These are phyloP conservation scores for Nematostella vectensis DNA, from an alignment of 92 coral and sea anemone species.

Conservation along the genomic window DNA sequence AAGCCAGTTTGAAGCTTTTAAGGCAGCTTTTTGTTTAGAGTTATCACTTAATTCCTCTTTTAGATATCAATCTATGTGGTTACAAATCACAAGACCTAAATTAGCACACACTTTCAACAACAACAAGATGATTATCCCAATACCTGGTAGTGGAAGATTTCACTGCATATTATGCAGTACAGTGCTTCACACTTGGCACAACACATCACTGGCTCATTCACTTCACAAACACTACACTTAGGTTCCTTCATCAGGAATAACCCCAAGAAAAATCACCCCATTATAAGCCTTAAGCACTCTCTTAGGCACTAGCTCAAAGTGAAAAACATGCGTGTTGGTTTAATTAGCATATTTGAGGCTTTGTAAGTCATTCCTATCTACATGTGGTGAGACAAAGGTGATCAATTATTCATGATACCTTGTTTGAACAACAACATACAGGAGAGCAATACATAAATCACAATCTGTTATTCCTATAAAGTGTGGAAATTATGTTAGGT, in stretches of 20 bases:
- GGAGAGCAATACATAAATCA: too few relatives aligned
- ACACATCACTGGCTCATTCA: slow-evolving; percentile 70
- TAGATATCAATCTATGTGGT: too few relatives aligned
- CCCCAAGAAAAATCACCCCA: neutral
- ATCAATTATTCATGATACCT: slow-evolving; percentile 30
- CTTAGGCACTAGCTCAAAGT: neutral
- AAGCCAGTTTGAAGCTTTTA: too few relatives aligned
- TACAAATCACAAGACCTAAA: too few relatives aligned
- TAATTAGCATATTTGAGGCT: slow-evolving; percentile 19
- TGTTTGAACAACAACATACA: neutral
- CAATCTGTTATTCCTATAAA: too few relatives aligned
- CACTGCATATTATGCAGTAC: slow-evolving; percentile 63
- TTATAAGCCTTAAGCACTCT: neutral
- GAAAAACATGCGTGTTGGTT: neutral
- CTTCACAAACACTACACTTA: slow-evolving; percentile 76
- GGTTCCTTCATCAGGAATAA: slow-evolving; percentile 50
- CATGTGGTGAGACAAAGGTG: slow-evolving; percentile 23
- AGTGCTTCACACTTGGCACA: slow-evolving; percentile 90
- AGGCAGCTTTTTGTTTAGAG: too few relatives aligned
- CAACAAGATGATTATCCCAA: too few relatives aligned
- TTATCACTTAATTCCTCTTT: too few relatives aligned
- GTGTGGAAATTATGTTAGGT: too few relatives aligned
- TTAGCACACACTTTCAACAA: too few relatives aligned
- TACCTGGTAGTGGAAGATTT: slow-evolving; percentile 61
- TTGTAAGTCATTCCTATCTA: slow-evolving; percentile 14